Base-by-base conservation (phyloP, 2,113 vertebrate genomes). In the Podilymbus podiceps region DNA sequence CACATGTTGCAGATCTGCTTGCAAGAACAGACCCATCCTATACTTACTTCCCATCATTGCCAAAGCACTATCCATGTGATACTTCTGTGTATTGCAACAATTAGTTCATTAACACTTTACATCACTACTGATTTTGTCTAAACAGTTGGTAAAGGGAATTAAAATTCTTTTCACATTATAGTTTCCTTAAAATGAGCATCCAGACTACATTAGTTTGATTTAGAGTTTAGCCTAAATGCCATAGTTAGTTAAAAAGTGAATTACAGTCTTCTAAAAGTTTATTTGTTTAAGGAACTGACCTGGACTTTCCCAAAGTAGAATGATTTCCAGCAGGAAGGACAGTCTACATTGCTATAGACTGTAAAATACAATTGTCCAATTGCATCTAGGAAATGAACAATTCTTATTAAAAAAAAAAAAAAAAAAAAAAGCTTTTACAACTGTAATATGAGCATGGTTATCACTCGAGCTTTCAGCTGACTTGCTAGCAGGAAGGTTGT, bases 241-340 rank as follows among this genome's bases (percentile, higher is more conserved):
- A 30, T 9, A 19, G 31, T 42, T 9, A 19, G 31, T 42, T 42
- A 42, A 52, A 59, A 78, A 55, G 76, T 75, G 68, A 90, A 71
- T 74, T 91, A 64, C 46, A 69, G 31, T 53, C 52, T 91, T 73
- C 33, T 67, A 47, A n/a, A 78, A 71, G 59, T 89, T 89, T 78
- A 90, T 72, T 92, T 94, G 58, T 56, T 67, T 84, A 90, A 82
- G 80, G 58, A 89, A 40, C 80, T 75, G 76, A 92, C 73, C 42
- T 68, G 86, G 46, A 47, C 62, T 87, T 93, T 46, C 33, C 52
- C 64, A 72, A 77, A 85, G 23, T 21, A 64, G 40, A 84, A 64
- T 33, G 30, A 50, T 35, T 94, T 84, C 73, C 69, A 91, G 20
- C 24, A 78, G 52, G 60, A 92, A 77, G 46, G 44, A 78, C 46